Conservation (phyloP, 2,888 invertebrate genomes). For the Quadroppia sp. region DNA sequence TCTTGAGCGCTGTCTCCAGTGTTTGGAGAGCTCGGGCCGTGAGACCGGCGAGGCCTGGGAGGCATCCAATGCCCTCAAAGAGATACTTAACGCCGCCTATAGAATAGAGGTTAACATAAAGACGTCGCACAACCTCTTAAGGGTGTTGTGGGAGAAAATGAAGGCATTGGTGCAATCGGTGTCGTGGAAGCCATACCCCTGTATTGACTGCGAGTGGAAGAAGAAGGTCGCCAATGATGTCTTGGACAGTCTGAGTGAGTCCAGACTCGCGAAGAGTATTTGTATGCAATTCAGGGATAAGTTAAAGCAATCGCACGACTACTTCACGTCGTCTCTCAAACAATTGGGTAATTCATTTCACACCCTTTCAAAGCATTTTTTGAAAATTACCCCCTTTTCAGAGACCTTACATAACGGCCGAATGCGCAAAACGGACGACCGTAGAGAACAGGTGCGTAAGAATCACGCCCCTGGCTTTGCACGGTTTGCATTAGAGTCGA, state of each 20-base stretch:
- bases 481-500: conserved; percentile 73
- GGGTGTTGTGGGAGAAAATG: conserved; percentile 64
- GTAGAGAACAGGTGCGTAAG: conserved; percentile 67
- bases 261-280: conserved; percentile 66
- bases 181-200: conserved; percentile 31
- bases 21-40: conserved; percentile 28
- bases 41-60: conserved; percentile 49
- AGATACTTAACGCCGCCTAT: conserved; percentile 66
- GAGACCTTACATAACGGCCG: conserved; percentile 65
- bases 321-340: conserved; percentile 68
- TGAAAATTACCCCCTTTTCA: not conserved
- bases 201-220: conserved; percentile 61
- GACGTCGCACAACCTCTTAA: conserved; percentile 62
- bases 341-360: conserved; percentile 55
- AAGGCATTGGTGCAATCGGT: conserved; percentile 55
- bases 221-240: conserved; percentile 66
- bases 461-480: conserved; percentile 74
- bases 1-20: conserved; percentile 52
- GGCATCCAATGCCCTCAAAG: conserved; percentile 69
- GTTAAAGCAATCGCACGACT: conserved; percentile 69
- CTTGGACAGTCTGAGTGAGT: conserved; percentile 66
- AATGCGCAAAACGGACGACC: conserved; percentile 73
- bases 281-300: conserved; percentile 71
- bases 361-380: conserved; percentile 44
- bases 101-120: conserved; percentile 67